A percentile compares a stretch with the other conserved stretches of the same genome.
These are phyloP conservation scores for Ursus arctos DNA, from an alignment of 2,113 vertebrate genomes.

Conservation along the genomic window DNA sequence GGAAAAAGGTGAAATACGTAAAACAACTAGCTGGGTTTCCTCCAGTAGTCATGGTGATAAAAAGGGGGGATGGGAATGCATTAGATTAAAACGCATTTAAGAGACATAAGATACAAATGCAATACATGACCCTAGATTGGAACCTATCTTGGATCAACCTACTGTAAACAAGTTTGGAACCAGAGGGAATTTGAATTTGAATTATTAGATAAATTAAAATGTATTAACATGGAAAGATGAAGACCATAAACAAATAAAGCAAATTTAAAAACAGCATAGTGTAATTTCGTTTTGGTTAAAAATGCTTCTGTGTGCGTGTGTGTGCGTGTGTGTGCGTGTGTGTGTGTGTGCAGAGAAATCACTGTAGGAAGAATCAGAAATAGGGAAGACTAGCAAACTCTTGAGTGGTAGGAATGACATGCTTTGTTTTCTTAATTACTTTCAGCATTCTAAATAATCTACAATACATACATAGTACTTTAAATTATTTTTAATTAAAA, in stretches of 20 bases:
- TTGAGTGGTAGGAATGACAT: not conserved
- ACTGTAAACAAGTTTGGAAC: not conserved
- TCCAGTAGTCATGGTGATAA: not conserved
- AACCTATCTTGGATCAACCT: not conserved
- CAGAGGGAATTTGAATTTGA: not conserved
- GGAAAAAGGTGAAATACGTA: not conserved
- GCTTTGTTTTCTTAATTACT: not conserved
- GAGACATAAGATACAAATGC: not conserved
- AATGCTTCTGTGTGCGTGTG: not conserved
- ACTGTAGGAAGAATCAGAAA: not conserved
- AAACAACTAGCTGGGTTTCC: not conserved
- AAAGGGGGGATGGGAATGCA: not conserved
- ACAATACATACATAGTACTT: not conserved
- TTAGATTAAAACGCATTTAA: not conserved
- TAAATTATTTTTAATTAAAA: conserved; percentile 2
- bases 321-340: not conserved
- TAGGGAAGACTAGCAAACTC: not conserved
- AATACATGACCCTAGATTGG: not conserved
- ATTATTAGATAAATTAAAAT: conserved; percentile 15
- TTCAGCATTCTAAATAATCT: not conserved
- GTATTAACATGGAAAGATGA: not conserved
- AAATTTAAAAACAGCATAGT: not conserved
- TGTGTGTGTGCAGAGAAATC: not conserved
- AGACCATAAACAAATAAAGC: not conserved
- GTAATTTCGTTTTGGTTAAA: not conserved